These are phyloP conservation scores for Anarhynchus alexandrinus DNA, from an alignment of 2,113 vertebrate genomes.

Conservation along the genomic window DNA sequence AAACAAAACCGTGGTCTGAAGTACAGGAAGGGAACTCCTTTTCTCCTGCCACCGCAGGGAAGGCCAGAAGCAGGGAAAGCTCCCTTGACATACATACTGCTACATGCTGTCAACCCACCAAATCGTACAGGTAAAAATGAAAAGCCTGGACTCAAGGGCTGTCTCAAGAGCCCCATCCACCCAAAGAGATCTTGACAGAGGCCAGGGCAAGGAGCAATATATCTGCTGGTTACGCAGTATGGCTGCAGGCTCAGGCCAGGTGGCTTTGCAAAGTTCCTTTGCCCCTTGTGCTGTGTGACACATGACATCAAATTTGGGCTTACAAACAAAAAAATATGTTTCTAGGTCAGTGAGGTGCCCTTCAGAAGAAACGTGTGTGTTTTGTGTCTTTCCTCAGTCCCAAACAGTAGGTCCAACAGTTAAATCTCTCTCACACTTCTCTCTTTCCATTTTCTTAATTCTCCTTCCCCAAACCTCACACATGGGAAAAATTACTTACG, in stretches of 20 bases:
- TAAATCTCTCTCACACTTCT: neutral
- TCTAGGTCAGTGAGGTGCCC: neutral
- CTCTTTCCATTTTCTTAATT: neutral
- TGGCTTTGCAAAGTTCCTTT: neutral
- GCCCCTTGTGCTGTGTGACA: neutral
- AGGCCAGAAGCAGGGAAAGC: neutral
- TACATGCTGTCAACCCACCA: neutral
- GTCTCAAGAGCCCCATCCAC: neutral
- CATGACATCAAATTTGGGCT: neutral
- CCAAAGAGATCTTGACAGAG: neutral
- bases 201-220: neutral
- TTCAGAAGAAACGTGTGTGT: neutral
- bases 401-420: neutral
- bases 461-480: neutral
- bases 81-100: neutral
- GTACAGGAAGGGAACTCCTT: neutral
- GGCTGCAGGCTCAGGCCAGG: neutral
- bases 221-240: neutral
- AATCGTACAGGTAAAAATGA: neutral
- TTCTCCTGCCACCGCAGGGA: neutral
- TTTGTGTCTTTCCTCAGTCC: neutral
- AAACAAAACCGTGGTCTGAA: neutral
- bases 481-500: slow-evolving; percentile 72
- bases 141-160: neutral
- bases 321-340: neutral